Evolutionary conservation across 2,888 invertebrate species (phyloP).

Genomic region (Euzetes globulus): DNA sequence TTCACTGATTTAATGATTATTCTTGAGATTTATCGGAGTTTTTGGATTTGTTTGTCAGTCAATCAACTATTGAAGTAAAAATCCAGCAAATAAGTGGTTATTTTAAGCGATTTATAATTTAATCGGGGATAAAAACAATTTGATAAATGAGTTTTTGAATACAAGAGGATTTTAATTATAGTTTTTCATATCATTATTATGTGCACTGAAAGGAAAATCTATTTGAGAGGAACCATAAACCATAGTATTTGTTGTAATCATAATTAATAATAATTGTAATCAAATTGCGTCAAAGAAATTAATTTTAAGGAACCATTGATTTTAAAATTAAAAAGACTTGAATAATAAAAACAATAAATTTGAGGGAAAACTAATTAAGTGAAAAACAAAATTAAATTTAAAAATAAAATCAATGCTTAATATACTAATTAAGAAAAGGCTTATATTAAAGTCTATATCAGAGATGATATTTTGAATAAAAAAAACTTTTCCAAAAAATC

Average conservation of each 20-base stretch:
- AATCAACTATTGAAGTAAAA: not conserved
- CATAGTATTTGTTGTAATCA: not conserved
- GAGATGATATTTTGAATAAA: not conserved
- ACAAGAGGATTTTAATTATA: not conserved
- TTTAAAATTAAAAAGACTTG: not conserved
- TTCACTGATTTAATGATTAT: not conserved
- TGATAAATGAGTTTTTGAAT: not conserved
- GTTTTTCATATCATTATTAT: not conserved
- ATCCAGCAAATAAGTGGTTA: no score
- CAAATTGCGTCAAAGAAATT: conserved; percentile 26
- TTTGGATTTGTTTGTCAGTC: not conserved
- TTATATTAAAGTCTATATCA: no score
- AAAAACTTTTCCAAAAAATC: not conserved
- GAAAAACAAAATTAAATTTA: not conserved
- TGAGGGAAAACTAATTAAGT: not conserved
- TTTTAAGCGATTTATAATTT: not conserved
- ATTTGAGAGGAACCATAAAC: conserved; percentile 29
- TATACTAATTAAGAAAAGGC: not conserved
- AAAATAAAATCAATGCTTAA: not conserved
- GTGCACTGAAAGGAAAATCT: not conserved
- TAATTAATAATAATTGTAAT: not conserved
- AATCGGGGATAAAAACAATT: not conserved
- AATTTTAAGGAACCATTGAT: conserved; percentile 25
- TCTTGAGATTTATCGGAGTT: not conserved
- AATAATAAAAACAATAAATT: not conserved